phyloP scores from a whole-genome alignment of 1,140 invertebrate species.

The Paraescarpia echinospica region DNA sequence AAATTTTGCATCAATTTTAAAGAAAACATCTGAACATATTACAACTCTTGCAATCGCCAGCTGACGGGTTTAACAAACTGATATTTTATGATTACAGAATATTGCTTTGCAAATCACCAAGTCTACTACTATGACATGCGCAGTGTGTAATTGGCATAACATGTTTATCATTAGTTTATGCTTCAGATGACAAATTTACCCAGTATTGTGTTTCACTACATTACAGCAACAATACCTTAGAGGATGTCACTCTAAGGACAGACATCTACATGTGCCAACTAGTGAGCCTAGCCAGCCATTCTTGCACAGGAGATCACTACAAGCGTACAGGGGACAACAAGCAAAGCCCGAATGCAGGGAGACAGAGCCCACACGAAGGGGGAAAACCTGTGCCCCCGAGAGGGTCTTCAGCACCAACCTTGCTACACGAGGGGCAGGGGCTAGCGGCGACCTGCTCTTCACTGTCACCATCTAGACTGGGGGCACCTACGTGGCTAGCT shows the following conservation, averaged over 20 bases:
- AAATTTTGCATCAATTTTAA: background rate
- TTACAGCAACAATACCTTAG: background rate
- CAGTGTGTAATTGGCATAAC: background rate
- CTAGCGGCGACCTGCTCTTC: background rate
- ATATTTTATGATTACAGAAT: background rate
- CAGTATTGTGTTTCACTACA: background rate
- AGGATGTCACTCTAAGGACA: background rate
- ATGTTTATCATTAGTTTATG: background rate
- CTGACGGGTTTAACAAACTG: background rate
- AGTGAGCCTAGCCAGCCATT: background rate
- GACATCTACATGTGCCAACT: background rate
- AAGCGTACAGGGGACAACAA: background rate
- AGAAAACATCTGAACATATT: background rate
- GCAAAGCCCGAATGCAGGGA: background rate
- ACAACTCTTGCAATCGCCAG: background rate
- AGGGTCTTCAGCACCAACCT: background rate
- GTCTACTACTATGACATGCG: background rate
- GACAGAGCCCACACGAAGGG: background rate
- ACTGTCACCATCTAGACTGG: background rate
- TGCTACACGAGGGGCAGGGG: slow-evolving; percentile 2
- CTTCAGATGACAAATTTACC: background rate
- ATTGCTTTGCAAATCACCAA: background rate
- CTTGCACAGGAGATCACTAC: background rate
- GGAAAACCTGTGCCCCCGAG: background rate
- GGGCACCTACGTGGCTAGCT: background rate